Conservation (phyloP, 2,888 invertebrate genomes). For the Troilus luridus region DNA sequence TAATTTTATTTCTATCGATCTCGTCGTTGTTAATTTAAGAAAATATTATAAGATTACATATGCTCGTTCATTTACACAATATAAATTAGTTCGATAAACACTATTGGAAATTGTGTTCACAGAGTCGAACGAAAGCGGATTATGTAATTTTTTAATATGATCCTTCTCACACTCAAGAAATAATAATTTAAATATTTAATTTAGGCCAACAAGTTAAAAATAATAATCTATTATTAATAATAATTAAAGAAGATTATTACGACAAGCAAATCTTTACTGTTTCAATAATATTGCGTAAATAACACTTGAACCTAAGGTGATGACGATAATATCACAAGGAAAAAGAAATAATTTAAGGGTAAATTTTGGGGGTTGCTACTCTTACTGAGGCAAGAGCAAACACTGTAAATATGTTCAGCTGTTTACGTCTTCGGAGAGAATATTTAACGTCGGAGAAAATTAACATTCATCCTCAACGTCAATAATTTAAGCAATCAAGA, state of each 20-base stretch:
- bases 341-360: neutral
- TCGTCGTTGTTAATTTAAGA: too few species aligned
- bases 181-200: neutral
- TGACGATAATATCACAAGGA: neutral
- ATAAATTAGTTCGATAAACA: too few species aligned
- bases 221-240: neutral
- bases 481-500: neutral
- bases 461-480: neutral
- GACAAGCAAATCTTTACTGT: neutral
- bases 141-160: too few species aligned
- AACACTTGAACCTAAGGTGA: neutral
- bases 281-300: neutral
- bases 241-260: neutral
- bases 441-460: neutral
- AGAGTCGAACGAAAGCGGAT: too few species aligned
- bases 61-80: too few species aligned
- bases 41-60: too few species aligned
- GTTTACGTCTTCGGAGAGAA: too few species aligned
- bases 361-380: neutral
- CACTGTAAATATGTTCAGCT: neutral
- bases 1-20: too few species aligned
- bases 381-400: neutral
- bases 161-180: too few species aligned
- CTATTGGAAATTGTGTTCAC: too few species aligned
- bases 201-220: neutral